Evolutionary conservation across 2,888 invertebrate genomes (phyloP), one percentile per base, ranked within the genome.

Genomic region (Leptogaster cylindrica): DNA sequence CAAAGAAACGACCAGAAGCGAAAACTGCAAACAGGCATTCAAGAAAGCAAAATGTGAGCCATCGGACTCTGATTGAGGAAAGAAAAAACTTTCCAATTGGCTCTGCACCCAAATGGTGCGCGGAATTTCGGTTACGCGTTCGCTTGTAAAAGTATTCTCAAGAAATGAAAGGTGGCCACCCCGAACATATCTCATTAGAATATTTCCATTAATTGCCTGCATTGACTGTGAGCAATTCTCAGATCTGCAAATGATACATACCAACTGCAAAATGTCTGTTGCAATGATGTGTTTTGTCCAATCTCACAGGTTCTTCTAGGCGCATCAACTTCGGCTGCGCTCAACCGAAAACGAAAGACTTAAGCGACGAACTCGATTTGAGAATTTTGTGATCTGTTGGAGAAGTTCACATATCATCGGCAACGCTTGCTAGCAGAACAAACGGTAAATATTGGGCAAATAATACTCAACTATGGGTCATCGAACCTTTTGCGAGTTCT

Each of bases 71-170:
- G 50, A 50, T 65, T 27, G 50, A 36, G 39, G 50, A 50, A 52
- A 28, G 50, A 50, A 51, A 65, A 65, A 66, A 69, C 69, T 69
- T 69, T 69, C 69, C 66, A 69, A 67, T 50, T 51, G 41, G 44
- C 48, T 39, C 28, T 39, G 36, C 51, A 58, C 66, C 48, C 64
- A 69, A 66, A 69, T 68, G 67, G 66, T 55, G 63, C 51, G 52
- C 41, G 69, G 65, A 67, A 67, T 67, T 65, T 67, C 65, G 66
- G 66, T 67, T 67, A 69, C 65, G 67, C 36, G 63, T 64, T 65
- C 41, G 16, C 55, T 69, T 65, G 61, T 50, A 16, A 50, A 67
- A 65, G 23, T 58, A 50, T 64, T 69, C 66, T 66, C 28, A 6
- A 51, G 52, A 66, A 63, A 69, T 52, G 69, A 69, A 69, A 69